Evolutionary conservation across 2,888 invertebrate genomes (phyloP).

Genomic region (Yponomeuta plumbellus): DNA sequence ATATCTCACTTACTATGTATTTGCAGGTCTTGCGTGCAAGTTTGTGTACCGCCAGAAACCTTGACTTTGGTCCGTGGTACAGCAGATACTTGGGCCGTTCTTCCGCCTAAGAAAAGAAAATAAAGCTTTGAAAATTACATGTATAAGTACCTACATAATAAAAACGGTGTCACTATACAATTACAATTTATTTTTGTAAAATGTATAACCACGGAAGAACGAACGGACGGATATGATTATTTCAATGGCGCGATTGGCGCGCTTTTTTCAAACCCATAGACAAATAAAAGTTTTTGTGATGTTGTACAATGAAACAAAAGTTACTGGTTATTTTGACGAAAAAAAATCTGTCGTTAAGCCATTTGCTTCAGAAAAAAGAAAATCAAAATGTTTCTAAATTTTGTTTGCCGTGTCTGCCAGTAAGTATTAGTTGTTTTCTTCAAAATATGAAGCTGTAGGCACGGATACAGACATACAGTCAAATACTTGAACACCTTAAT

Average conservation of each 20-base stretch:
- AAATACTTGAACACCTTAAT: too few species aligned
- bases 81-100: slow-evolving; percentile 89
- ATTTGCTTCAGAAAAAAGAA: neutral
- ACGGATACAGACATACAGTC: too few species aligned
- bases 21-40: slow-evolving; percentile 86
- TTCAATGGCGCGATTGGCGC: too few species aligned
- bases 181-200: too few species aligned
- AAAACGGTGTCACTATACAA: too few species aligned
- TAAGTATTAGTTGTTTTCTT: too few species aligned
- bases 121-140: too few species aligned
- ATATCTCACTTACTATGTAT: slow-evolving; percentile 75
- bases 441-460: too few species aligned
- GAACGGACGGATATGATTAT: too few species aligned
- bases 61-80: slow-evolving; percentile 92
- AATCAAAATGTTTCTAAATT: neutral
- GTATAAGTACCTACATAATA: too few species aligned
- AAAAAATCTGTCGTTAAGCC: neutral
- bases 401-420: too few species aligned
- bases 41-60: slow-evolving; percentile 93
- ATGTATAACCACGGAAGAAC: too few species aligned
- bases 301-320: neutral
- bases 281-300: neutral
- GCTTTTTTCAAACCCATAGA: neutral
- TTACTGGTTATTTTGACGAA: neutral
- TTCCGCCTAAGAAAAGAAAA: slow-evolving; percentile 51